A percentile compares a stretch with the other conserved stretches of the same genome.
Conservation (phyloP, 2,113 vertebrate genomes). For the Donacobius atricapilla region DNA sequence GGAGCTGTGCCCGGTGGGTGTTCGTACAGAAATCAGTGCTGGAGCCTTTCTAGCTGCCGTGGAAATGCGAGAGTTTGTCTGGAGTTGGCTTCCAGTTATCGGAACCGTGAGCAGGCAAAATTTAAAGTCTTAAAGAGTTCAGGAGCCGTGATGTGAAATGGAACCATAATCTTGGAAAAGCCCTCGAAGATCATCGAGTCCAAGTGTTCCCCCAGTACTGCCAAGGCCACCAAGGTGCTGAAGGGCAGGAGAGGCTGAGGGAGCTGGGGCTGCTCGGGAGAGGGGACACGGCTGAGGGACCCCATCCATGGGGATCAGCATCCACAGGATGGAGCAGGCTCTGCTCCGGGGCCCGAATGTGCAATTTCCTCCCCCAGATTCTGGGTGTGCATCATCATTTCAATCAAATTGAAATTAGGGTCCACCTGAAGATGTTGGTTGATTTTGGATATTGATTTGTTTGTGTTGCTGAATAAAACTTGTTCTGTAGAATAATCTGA, state of each 20-base stretch:
- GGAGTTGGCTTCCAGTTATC: neutral
- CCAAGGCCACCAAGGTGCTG: neutral
- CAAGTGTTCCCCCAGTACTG: neutral
- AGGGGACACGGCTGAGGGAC: neutral
- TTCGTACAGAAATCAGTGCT: neutral
- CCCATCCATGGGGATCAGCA: neutral
- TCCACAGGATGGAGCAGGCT: neutral
- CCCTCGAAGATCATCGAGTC: rapidly evolving
- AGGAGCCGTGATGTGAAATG: rapidly evolving
- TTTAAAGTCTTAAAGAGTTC: neutral
- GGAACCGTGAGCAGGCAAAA: neutral
- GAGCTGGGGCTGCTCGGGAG: neutral
- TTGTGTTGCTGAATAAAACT: neutral
- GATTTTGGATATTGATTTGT: neutral
- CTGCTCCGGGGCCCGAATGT: neutral
- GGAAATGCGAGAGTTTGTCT: neutral
- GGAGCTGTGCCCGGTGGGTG: neutral
- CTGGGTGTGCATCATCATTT: rapidly evolving
- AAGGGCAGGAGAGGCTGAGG: neutral
- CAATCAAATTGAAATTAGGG: neutral
- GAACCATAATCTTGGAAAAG: neutral
- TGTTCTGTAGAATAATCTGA: neutral
- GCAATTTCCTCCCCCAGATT: rapidly evolving
- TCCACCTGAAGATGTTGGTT: neutral
- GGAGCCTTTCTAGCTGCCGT: neutral